These are phyloP conservation scores for Achlya flavicornis DNA, from an alignment of 2,888 invertebrate species.

Conservation along the genomic window DNA sequence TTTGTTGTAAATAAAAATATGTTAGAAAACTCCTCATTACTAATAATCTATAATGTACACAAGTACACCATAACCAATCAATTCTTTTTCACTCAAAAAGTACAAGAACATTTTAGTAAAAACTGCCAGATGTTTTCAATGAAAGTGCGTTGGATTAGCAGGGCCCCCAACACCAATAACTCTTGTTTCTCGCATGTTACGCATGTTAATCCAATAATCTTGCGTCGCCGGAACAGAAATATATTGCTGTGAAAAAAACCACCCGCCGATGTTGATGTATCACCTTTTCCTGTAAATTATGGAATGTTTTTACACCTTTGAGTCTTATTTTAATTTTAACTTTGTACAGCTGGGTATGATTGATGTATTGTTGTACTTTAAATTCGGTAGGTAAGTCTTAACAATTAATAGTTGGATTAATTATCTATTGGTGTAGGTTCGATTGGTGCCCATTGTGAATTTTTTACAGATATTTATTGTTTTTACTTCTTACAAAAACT, in stretches of 20 bases:
- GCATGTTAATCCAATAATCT: slow-evolving; percentile 46
- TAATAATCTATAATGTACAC: too few species aligned
- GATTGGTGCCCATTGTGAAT: too few species aligned
- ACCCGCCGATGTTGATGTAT: slow-evolving; percentile 30
- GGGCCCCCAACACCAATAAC: slow-evolving; percentile 33
- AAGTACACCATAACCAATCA: neutral
- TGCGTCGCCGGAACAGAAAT: slow-evolving; percentile 22
- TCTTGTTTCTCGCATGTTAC: slow-evolving; percentile 31
- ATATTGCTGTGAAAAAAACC: slow-evolving; percentile 33
- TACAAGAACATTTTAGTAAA: slow-evolving; percentile 5
- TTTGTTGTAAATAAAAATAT: too few species aligned
- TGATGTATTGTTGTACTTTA: neutral
- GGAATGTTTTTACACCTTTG: slow-evolving; percentile 43
- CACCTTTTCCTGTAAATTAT: slow-evolving; percentile 39
- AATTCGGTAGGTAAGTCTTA: neutral
- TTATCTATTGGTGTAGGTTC: neutral
- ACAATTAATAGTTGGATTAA: neutral
- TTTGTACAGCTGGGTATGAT: neutral
- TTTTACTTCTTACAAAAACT: too few species aligned
- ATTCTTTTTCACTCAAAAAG: neutral
- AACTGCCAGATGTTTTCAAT: slow-evolving; percentile 26
- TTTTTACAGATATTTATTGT: too few species aligned
- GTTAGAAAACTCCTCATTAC: too few species aligned
- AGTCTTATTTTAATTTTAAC: neutral
- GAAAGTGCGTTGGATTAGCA: slow-evolving; percentile 34